Conservation (phyloP, 1,140 invertebrate species). For the Adelges cooleyi region DNA sequence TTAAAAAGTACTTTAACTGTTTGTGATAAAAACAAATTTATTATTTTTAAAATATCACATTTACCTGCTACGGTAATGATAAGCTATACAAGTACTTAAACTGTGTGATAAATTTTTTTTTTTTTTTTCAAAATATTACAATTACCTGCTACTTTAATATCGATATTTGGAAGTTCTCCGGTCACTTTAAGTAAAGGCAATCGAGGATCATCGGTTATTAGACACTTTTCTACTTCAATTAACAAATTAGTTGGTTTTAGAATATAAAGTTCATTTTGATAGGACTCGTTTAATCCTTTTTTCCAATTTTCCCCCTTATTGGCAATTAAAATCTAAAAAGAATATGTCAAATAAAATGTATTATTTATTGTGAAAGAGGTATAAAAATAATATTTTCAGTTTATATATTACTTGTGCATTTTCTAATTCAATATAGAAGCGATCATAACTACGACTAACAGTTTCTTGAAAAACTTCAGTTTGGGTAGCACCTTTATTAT, state of each 20-base stretch:
- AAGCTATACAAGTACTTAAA: too few species aligned
- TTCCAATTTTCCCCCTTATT: slow-evolving; percentile 63
- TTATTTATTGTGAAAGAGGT: too few species aligned
- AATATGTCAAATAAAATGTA: not conserved
- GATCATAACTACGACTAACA: slow-evolving; percentile 73
- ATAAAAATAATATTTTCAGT: not conserved
- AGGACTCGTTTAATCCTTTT: not conserved
- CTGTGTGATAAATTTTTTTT: too few species aligned
- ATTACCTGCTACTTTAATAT: slow-evolving; percentile 45
- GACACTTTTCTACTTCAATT: slow-evolving; percentile 69
- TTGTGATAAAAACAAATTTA: too few species aligned
- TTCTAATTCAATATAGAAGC: slow-evolving; percentile 64
- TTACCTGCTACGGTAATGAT: too few species aligned
- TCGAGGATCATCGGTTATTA: slow-evolving; percentile 76
- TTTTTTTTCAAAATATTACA: too few species aligned
- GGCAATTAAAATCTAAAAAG: slow-evolving; percentile 49
- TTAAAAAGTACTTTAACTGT: too few species aligned
- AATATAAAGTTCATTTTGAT: slow-evolving; percentile 47
- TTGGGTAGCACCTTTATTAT: slow-evolving; percentile 46
- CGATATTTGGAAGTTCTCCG: slow-evolving; percentile 46
- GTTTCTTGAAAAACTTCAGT: slow-evolving; percentile 59
- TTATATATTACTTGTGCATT: slow-evolving; percentile 66
- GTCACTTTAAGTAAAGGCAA: slow-evolving; percentile 68
- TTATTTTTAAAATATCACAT: too few species aligned
- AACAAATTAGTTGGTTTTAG: slow-evolving; percentile 68